Evolutionary conservation across 2,113 vertebrate species (phyloP).

Genomic region (Solea solea): DNA sequence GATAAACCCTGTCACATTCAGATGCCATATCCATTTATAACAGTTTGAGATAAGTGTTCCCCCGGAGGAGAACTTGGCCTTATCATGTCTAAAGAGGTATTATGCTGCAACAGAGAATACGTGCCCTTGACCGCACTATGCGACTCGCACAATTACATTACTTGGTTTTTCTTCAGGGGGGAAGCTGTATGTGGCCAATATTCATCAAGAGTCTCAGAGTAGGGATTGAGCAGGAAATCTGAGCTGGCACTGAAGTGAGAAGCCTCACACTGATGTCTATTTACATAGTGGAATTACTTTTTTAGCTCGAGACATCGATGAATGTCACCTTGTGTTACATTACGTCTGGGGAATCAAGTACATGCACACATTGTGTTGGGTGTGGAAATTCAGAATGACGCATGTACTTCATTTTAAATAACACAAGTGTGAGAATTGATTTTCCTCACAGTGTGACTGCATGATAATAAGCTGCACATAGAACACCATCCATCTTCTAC

Average conservation of each 20-base stretch:
- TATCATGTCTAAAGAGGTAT: constrained; percentile 32
- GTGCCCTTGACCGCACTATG: neutral
- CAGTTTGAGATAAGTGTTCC: constrained; percentile 2
- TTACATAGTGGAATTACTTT: neutral
- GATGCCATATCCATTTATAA: constrained; percentile 25
- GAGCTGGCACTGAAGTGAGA: neutral
- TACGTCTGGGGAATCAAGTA: neutral
- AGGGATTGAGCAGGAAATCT: neutral
- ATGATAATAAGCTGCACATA: too few relatives aligned
- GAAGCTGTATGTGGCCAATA: neutral
- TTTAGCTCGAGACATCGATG: neutral
- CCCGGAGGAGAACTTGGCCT: constrained; percentile 15
- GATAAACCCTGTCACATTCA: constrained; percentile 3
- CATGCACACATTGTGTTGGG: too few relatives aligned
- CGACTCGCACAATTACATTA: constrained; percentile 13
- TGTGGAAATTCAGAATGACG: too few relatives aligned
- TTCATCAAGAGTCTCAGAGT: constrained; percentile 11
- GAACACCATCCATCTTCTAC: too few relatives aligned
- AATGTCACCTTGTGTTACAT: neutral
- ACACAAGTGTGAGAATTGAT: too few relatives aligned
- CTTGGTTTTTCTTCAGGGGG: constrained; percentile 19
- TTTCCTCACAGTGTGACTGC: too few relatives aligned
- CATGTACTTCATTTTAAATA: too few relatives aligned
- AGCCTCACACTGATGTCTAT: neutral
- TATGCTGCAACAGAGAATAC: constrained; percentile 14